Evolutionary conservation across 2,113 vertebrate genomes (phyloP).

Genomic region (Coryphaenoides rupestris): DNA sequence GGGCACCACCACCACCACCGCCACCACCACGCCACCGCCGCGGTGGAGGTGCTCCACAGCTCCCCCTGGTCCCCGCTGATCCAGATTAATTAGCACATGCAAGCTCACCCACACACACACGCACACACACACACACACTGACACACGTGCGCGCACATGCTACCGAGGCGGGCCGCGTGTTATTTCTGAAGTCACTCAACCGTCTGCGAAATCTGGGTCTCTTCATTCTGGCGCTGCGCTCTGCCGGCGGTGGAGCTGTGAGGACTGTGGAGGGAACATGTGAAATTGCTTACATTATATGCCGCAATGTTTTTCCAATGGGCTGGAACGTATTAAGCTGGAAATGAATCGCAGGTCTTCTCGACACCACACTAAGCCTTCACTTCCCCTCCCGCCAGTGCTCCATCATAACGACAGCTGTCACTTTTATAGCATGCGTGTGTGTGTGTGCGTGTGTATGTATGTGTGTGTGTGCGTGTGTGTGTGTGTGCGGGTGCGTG

Average conservation of each 20-base stretch:
- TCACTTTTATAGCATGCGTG: constrained; percentile 59
- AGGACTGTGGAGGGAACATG: constrained; percentile 55
- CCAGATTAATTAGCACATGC: constrained; percentile 52
- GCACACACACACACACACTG: constrained; percentile 4
- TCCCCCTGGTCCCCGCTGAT: constrained; percentile 44
- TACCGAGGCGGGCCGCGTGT: constrained; percentile 28
- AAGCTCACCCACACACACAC: background rate
- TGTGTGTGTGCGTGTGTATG: constrained; percentile 21
- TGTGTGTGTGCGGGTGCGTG: constrained; percentile 14
- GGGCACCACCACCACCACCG: too few relatives aligned
- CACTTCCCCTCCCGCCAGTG: constrained; percentile 65
- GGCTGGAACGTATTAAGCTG: constrained; percentile 76
- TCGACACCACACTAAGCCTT: constrained; percentile 70
- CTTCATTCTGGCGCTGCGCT: constrained; percentile 58
- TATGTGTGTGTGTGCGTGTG: background rate
- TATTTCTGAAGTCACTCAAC: constrained; percentile 64
- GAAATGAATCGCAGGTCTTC: constrained; percentile 76
- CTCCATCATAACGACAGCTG: constrained; percentile 73
- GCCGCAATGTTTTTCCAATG: constrained; percentile 76
- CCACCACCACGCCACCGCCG: constrained; percentile 33
- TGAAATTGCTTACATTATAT: constrained; percentile 77
- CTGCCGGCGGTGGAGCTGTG: constrained; percentile 54
- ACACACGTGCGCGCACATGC: constrained; percentile 6
- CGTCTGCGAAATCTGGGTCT: constrained; percentile 63
- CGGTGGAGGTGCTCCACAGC: constrained; percentile 37